phyloP scores from a whole-genome alignment of 2,888 invertebrate species.

The Ashinkailepas kermadecensis region DNA sequence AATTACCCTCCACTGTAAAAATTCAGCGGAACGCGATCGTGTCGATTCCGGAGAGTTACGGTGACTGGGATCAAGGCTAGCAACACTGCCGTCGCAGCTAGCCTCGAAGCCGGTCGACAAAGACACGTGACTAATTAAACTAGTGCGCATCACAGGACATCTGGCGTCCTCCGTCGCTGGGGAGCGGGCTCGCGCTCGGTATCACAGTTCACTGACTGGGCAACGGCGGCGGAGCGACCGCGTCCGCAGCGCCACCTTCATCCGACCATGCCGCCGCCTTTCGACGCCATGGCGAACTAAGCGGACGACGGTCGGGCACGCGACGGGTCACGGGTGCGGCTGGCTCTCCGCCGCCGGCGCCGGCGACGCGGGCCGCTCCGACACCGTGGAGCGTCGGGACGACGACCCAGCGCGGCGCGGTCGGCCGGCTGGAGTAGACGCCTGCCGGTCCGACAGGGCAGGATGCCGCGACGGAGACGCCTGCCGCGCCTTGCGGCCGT shows the following conservation, averaged over 20 bases:
- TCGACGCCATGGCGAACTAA: not conserved
- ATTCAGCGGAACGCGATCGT: not conserved
- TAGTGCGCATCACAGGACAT: not conserved
- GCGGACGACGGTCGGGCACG: not conserved
- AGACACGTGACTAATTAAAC: not conserved
- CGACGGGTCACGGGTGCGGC: not conserved
- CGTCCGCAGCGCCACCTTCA: not conserved
- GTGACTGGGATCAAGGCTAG: no score
- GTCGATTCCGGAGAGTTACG: no score
- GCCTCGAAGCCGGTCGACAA: no score
- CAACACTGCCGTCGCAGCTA: no score
- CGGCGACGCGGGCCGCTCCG: not conserved
- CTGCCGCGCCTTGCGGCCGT: not conserved
- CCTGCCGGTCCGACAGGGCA: not conserved
- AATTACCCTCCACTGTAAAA: not conserved
- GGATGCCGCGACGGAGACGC: not conserved
- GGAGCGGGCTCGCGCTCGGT: not conserved
- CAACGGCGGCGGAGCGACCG: not conserved
- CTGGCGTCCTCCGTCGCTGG: not conserved
- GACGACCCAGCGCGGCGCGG: not conserved
- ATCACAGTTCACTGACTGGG: constrained; percentile 3
- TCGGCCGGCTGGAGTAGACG: not conserved
- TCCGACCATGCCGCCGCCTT: not conserved
- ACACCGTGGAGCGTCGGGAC: not conserved
- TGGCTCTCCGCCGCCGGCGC: not conserved